phyloP scores from a whole-genome alignment of 1,140 invertebrate species.

The Subanguina moxae region DNA sequence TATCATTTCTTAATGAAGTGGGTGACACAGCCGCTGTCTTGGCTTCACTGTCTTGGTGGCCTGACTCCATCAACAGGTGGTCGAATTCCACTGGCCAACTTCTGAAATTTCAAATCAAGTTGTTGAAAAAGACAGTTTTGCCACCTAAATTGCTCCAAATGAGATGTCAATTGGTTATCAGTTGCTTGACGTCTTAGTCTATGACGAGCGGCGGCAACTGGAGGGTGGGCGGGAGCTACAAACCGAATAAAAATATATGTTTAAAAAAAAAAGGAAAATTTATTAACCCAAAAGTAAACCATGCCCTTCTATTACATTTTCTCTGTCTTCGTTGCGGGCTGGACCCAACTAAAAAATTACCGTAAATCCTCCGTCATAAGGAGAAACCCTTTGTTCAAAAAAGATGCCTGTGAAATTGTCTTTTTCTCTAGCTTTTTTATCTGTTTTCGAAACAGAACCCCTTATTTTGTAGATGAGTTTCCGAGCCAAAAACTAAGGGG shows the following conservation, averaged over 20 bases:
- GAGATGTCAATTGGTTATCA: conserved; percentile 3
- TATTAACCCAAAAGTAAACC: conserved; percentile 27
- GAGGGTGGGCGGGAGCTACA: conserved; percentile 44
- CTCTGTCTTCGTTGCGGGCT: conserved; percentile 35
- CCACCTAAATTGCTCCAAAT: conserved; percentile 11
- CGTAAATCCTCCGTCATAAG: too few species aligned
- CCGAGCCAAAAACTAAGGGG: too few species aligned
- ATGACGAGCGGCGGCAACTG: conserved; percentile 20
- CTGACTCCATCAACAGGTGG: conserved; percentile 48
- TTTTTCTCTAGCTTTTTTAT: too few species aligned
- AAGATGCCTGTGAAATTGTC: too few species aligned
- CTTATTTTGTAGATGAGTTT: too few species aligned
- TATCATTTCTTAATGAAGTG: too few species aligned
- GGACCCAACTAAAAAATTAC: conserved; percentile 26
- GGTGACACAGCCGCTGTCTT: neutral
- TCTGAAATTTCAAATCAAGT: too few species aligned
- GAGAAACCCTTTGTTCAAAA: too few species aligned
- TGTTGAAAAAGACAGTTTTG: too few species aligned
- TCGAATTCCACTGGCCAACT: conserved; percentile 48
- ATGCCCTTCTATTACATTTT: conserved; percentile 39
- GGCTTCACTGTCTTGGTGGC: neutral
- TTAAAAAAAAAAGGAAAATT: too few species aligned
- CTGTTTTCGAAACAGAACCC: too few species aligned
- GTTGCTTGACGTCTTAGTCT: neutral
- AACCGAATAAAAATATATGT: too few species aligned